Evolutionary conservation across 2,113 vertebrate genomes (phyloP).

Genomic region (Phalacrocorax carbo): DNA sequence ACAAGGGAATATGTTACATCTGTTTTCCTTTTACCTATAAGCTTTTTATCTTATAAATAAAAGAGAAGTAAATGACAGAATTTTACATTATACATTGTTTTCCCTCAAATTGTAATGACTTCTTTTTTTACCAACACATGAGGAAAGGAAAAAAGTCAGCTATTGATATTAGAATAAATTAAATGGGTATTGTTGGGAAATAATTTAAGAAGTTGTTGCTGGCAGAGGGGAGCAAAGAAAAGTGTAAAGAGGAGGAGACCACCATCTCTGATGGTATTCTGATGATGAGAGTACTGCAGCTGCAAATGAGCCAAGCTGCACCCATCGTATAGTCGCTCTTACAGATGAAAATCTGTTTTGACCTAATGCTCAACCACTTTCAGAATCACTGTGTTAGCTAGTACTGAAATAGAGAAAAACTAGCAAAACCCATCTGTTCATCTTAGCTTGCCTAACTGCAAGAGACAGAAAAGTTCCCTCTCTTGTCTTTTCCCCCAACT

Average conservation of each 20-base stretch:
- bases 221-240: not conserved
- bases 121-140: not conserved
- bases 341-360: not conserved
- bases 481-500: rapidly evolving
- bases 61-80: not conserved
- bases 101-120: not conserved
- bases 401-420: not conserved
- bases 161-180: not conserved
- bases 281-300: not conserved
- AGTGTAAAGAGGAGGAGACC: not conserved
- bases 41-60: not conserved
- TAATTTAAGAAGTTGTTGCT: not conserved
- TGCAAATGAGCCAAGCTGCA: not conserved
- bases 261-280: not conserved
- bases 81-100: not conserved
- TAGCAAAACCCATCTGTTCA: not conserved
- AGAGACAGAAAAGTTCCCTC: not conserved
- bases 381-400: not conserved
- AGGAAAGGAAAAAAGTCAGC: not conserved
- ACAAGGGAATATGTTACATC: not conserved
- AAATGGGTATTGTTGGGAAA: not conserved
- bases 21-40: not conserved
- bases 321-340: not conserved
- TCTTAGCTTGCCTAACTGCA: not conserved
- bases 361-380: not conserved